These are phyloP conservation scores for Pitangus sulphuratus DNA, from an alignment of 2,797 vertebrate species.

Conservation along the genomic window DNA sequence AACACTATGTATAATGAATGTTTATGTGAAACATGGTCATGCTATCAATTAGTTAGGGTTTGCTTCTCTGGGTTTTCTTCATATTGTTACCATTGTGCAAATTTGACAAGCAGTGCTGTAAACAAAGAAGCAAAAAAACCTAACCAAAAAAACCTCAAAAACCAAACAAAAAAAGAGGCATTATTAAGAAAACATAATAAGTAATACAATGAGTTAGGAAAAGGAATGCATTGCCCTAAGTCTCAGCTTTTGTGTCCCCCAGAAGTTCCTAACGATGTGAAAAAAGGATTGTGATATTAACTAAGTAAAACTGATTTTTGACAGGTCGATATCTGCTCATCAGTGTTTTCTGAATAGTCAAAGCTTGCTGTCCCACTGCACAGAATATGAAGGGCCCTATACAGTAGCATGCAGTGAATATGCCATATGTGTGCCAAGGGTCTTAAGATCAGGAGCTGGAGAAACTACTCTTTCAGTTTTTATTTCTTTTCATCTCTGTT, in stretches of 20 bases:
- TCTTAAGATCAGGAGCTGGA: neutral
- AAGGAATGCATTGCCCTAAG: neutral
- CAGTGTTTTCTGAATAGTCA: neutral
- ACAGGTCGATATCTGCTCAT: neutral
- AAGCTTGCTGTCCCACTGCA: neutral
- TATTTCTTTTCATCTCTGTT: neutral
- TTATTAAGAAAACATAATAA: neutral
- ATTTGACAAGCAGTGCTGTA: neutral
- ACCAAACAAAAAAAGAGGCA: neutral
- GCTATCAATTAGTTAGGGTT: constrained; percentile 47
- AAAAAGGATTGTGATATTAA: neutral
- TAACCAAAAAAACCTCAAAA: neutral
- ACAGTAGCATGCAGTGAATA: neutral
- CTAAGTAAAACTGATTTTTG: neutral
- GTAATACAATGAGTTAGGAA: neutral
- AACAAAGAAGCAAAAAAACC: neutral
- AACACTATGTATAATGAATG: neutral
- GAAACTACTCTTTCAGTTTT: neutral
- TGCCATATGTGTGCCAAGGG: neutral
- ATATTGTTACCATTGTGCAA: neutral
- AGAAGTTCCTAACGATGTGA: neutral
- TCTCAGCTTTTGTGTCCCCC: neutral
- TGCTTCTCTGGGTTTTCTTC: neutral
- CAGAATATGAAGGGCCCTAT: neutral
- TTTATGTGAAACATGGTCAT: neutral